phyloP scores from a whole-genome alignment of 2,888 invertebrate species.

The Oegoconia quadripuncta region DNA sequence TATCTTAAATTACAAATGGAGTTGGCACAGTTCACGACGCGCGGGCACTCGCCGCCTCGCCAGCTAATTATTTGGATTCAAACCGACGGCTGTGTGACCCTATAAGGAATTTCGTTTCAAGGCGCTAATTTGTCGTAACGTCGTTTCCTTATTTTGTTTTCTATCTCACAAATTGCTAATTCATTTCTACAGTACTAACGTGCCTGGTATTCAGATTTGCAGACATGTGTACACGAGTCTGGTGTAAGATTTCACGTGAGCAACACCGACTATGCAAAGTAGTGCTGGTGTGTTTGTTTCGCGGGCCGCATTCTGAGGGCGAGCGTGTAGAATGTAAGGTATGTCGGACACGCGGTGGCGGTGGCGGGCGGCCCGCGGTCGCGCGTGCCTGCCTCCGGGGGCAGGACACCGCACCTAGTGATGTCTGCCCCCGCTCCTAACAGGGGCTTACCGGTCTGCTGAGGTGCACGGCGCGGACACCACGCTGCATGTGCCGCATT shows the following conservation, averaged over 20 bases:
- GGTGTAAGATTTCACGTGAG: slow-evolving; percentile 37
- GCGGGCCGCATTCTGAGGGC: slow-evolving; percentile 68
- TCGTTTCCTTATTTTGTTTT: slow-evolving; percentile 41
- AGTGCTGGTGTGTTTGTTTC: slow-evolving; percentile 58
- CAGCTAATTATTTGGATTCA: slow-evolving; percentile 65
- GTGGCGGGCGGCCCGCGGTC: slow-evolving; percentile 39
- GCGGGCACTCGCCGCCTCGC: slow-evolving; percentile 61
- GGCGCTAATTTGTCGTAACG: slow-evolving; percentile 43
- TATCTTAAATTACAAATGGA: slow-evolving; percentile 71
- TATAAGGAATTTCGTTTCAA: slow-evolving; percentile 51
- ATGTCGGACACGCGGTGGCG: slow-evolving; percentile 54
- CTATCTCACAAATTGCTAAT: slow-evolving; percentile 27
- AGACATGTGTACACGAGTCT: slow-evolving; percentile 12
- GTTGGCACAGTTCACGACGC: slow-evolving; percentile 62
- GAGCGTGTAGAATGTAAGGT: slow-evolving; percentile 65
- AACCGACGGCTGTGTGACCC: slow-evolving; percentile 52
- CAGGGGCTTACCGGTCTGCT: slow-evolving; percentile 52
- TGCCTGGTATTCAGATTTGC: slow-evolving; percentile 1
- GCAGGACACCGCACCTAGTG: slow-evolving; percentile 14
- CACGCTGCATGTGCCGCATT: slow-evolving; percentile 63
- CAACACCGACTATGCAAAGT: slow-evolving; percentile 55
- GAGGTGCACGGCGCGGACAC: slow-evolving; percentile 56
- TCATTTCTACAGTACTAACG: slow-evolving; percentile 11
- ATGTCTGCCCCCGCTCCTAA: slow-evolving; percentile 11
- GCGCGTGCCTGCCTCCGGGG: slow-evolving; percentile 43